These are phyloP conservation scores for Torymus texanus DNA, from an alignment of 2,888 invertebrate species.

Conservation along the genomic window DNA sequence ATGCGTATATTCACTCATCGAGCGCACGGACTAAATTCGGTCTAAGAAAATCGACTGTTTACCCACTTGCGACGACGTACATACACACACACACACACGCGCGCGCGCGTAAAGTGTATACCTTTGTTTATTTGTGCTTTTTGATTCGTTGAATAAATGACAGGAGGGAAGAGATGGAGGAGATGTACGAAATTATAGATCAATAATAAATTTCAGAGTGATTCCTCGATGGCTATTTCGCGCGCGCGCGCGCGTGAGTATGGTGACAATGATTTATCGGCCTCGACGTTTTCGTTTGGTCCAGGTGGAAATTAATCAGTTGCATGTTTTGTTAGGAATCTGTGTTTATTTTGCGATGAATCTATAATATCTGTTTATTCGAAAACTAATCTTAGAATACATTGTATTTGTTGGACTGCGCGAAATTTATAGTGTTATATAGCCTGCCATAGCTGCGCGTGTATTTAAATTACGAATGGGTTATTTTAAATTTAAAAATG, in stretches of 20 bases:
- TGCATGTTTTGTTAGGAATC: background rate
- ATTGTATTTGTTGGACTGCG: background rate
- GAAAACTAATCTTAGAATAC: constrained; percentile 5
- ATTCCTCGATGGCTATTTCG: constrained; percentile 14
- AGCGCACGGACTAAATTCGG: constrained; percentile 1
- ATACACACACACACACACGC: background rate
- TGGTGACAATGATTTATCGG: constrained; percentile 22
- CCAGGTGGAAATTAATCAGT: constrained; percentile 20
- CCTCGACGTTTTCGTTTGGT: constrained; percentile 2
- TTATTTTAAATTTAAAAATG: too few species aligned
- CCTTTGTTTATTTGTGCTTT: constrained; percentile 35
- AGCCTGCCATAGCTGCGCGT: too few species aligned
- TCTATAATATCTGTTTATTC: constrained; percentile 10
- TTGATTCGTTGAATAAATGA: constrained; percentile 31
- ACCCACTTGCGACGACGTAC: constrained; percentile 3
- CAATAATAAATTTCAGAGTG: constrained; percentile 32
- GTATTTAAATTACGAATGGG: too few species aligned
- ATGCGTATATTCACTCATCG: too few species aligned
- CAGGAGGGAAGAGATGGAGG: too few species aligned
- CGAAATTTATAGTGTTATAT: background rate
- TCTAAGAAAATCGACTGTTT: constrained; percentile 27
- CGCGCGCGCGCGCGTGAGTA: background rate
- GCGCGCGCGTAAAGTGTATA: constrained; percentile 13
- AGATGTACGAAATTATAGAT: constrained; percentile 28
- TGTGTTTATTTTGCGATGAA: constrained; percentile 28